These are phyloP conservation scores for Oceanites oceanicus DNA, from an alignment of 2,113 vertebrate species.

Conservation along the genomic window DNA sequence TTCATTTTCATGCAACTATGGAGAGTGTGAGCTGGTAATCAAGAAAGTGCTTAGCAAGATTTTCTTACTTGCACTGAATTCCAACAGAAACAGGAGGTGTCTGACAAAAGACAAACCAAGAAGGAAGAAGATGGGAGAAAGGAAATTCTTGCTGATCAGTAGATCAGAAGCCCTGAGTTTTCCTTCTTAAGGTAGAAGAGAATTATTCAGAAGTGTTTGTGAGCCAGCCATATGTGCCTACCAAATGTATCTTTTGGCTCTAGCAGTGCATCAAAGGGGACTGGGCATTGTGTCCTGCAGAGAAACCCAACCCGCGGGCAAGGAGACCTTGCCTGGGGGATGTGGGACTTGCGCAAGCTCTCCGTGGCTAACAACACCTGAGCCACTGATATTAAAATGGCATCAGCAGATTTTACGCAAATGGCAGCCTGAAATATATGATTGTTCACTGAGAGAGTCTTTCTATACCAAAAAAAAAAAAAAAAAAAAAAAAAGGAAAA, in stretches of 20 bases:
- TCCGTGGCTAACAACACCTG: not conserved
- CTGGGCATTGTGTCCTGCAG: not conserved
- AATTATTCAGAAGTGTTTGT: not conserved
- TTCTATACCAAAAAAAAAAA: not conserved
- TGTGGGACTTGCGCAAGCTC: not conserved
- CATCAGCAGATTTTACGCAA: not conserved
- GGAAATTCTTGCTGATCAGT: not conserved
- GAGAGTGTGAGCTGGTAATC: not conserved
- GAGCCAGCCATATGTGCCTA: not conserved
- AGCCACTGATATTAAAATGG: not conserved
- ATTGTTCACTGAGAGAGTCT: not conserved
- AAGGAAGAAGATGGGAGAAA: not conserved
- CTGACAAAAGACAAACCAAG: not conserved
- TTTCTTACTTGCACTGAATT: not conserved
- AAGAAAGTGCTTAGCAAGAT: not conserved
- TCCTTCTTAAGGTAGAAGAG: not conserved
- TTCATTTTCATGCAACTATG: constrained; percentile 3
- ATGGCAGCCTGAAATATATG: not conserved
- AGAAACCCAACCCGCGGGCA: not conserved
- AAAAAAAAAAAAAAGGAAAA: not conserved
- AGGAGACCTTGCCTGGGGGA: not conserved
- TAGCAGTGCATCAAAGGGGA: not conserved
- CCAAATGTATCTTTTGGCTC: not conserved
- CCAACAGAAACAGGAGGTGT: not conserved
- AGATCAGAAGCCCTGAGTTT: not conserved